A percentile compares a stretch with the other conserved stretches of the same genome.
Conservation (phyloP, 2,797 vertebrate species). For the Pseudochirops corinnae region DNA sequence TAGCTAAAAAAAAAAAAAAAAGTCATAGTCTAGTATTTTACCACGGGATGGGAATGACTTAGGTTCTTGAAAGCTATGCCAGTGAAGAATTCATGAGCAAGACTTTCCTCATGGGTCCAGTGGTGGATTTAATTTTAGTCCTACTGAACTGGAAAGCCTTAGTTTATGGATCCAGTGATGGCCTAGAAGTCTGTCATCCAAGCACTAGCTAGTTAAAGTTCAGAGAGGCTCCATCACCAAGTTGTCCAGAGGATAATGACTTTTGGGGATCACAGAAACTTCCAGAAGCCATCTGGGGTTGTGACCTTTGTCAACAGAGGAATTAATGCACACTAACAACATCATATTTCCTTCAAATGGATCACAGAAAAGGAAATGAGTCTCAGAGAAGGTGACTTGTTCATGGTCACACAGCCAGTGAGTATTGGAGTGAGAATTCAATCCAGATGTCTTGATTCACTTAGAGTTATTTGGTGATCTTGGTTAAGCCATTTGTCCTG, state of each 20-base stretch:
- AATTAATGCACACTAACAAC: background rate
- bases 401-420: background rate
- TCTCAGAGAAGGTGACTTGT: background rate
- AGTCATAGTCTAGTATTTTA: background rate
- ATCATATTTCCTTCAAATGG: background rate
- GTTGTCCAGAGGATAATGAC: background rate
- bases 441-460: background rate
- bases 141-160: background rate
- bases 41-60: background rate
- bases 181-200: background rate
- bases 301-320: background rate
- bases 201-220: background rate
- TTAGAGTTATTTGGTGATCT: background rate
- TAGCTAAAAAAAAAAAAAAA: background rate
- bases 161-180: background rate
- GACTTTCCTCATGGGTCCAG: background rate
- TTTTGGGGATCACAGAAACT: background rate
- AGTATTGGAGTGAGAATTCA: background rate
- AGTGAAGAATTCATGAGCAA: background rate
- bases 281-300: background rate
- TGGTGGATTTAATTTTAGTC: background rate
- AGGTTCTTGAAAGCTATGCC: background rate
- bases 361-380: background rate
- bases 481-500: background rate
- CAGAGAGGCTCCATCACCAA: background rate